These are phyloP conservation scores for Nipponacmea schrenckii DNA, from an alignment of 2,888 invertebrate species.

Conservation along the genomic window DNA sequence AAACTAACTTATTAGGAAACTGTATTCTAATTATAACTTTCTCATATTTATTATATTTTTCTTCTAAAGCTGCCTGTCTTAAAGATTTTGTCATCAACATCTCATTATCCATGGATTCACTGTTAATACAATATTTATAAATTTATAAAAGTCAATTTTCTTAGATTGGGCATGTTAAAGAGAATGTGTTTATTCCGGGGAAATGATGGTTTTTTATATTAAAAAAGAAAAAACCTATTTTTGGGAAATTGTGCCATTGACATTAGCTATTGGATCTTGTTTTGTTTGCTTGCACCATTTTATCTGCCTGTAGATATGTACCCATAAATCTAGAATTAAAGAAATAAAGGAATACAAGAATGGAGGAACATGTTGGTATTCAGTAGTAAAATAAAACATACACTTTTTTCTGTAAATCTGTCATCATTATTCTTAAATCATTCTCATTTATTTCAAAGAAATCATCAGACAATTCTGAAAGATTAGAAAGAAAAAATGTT, in stretches of 20 bases:
- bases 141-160: background rate
- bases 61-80: slow-evolving; percentile 74
- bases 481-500: background rate
- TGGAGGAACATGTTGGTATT: too few relatives aligned
- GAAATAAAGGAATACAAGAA: too few relatives aligned
- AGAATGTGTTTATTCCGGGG: background rate
- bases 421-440: slow-evolving; percentile 81
- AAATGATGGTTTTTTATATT: too few relatives aligned
- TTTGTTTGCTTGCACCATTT: too few relatives aligned
- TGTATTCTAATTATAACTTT: slow-evolving; percentile 84
- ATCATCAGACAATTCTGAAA: slow-evolving; percentile 75
- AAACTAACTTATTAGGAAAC: slow-evolving; percentile 85
- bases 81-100: slow-evolving; percentile 79
- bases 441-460: slow-evolving; percentile 88
- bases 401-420: slow-evolving; percentile 77
- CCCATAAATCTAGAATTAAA: too few relatives aligned
- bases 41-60: slow-evolving; percentile 77
- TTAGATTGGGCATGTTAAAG: too few relatives aligned
- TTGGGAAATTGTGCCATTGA: too few relatives aligned
- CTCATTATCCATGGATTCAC: slow-evolving; percentile 76
- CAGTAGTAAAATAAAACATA: slow-evolving; percentile 44
- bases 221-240: too few relatives aligned
- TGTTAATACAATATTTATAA: slow-evolving; percentile 12
- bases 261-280: too few relatives aligned
- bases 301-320: too few relatives aligned